phyloP scores from a whole-genome alignment of 1,140 invertebrate genomes.

The Bombus huntii region DNA sequence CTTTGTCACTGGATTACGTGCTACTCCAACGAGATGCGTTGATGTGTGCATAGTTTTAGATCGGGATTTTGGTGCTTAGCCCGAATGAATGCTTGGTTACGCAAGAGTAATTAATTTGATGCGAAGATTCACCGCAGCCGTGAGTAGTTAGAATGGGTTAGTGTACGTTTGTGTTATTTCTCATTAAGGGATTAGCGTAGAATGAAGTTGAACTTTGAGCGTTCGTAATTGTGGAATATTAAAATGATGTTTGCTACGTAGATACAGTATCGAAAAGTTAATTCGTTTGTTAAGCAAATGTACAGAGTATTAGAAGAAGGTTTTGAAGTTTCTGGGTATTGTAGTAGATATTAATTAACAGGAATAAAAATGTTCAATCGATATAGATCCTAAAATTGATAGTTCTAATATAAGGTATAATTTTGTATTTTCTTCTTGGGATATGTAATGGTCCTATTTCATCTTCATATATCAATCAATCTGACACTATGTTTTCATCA shows the following conservation, averaged over 20 bases:
- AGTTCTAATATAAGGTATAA: no score
- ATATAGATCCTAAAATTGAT: no score
- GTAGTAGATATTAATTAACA: no score
- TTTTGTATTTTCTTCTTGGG: no score
- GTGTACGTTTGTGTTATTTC: background rate
- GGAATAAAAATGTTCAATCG: no score
- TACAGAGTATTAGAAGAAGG: background rate
- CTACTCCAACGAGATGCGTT: background rate
- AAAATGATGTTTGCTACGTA: background rate
- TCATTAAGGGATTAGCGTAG: background rate
- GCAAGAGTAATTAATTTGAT: background rate
- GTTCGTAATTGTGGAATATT: background rate
- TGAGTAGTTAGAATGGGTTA: background rate
- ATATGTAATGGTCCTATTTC: no score
- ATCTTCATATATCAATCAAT: no score
- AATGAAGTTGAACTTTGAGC: background rate
- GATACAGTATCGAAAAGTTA: background rate
- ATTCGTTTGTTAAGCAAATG: background rate
- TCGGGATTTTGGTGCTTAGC: background rate
- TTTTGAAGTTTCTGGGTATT: no score
- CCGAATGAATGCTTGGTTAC: background rate
- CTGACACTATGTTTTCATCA: no score
- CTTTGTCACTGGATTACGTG: background rate
- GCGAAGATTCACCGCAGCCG: background rate
- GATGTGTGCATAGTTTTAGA: background rate